Evolutionary conservation across 1,140 invertebrate species (phyloP), one percentile per base, ranked within the genome.

Genomic region (Philaenus spumarius): DNA sequence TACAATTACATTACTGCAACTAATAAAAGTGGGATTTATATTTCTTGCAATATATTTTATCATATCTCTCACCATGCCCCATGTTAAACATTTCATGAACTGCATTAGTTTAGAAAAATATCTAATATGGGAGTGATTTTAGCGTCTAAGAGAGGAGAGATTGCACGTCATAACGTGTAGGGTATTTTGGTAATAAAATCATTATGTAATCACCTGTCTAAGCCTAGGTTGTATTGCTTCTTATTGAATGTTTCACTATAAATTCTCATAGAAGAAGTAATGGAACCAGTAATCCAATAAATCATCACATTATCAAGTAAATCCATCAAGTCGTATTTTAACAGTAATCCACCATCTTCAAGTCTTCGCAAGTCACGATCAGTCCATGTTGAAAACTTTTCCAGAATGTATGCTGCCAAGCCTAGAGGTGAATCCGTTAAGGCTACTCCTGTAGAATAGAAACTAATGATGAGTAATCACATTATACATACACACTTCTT

Each of bases 221-320:
- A 59, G 17, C 72, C 64, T 26, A 79, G 57, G 1, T 52, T 62
- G 0, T 68, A 55, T 14, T 78, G 68, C 0, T 67, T 68, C 12
- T 64, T 67, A 3, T 48, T 73, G 51, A 83, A 79, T 0, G 66
- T 72, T 70, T 93, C 90, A 1, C 84, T 74, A 64, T 93, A 94
- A 5, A 91, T 71, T 53, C 92, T 76, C 66, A 82, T 75, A 0
- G 88, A 87, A 0, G 87, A 85, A 0, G 86, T 88, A 1, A 93
- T 87, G 1, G 82, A 82, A 58, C 82, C 82, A 0, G 84, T 83
- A 0, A 84, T 66, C 84, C 90, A 96, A 70, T 95, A 96, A 24
- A 95, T 71, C 87, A 93, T 95, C 0, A 95, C 68, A 67, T 93
- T 93, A 61, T 94, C 93, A 2, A 96, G 72, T 2, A 95, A 71